These are phyloP conservation scores for Andrena bucephala DNA, from an alignment of 2,888 invertebrate genomes.

Conservation along the genomic window DNA sequence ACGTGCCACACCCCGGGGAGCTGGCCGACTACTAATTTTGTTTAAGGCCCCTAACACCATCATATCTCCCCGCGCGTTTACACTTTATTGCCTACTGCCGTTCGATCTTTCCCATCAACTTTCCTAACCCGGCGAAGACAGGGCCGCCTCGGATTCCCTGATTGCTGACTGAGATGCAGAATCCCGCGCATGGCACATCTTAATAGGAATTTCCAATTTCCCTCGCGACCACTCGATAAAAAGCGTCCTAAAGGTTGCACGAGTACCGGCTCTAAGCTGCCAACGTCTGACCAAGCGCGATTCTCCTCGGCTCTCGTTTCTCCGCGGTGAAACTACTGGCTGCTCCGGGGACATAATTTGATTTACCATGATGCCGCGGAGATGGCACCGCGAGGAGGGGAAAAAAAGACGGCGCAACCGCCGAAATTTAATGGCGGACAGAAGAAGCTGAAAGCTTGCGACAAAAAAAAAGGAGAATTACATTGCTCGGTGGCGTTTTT, in stretches of 20 bases:
- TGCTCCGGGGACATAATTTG: constrained; percentile 37
- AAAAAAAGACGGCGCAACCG: constrained; percentile 10
- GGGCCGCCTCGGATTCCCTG: neutral
- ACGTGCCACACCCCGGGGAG: constrained; percentile 41
- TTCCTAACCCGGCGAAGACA: neutral
- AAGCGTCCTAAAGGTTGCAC: too few relatives aligned
- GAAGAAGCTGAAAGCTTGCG: constrained; percentile 24
- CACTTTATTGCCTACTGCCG: constrained; percentile 42
- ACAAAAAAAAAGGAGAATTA: neutral
- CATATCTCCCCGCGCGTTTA: constrained; percentile 53
- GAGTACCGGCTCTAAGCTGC: neutral
- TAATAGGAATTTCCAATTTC: constrained; percentile 1
- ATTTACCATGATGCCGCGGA: constrained; percentile 36
- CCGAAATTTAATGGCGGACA: constrained; percentile 49
- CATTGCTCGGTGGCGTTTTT: constrained; percentile 9
- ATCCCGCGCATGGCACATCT: too few relatives aligned
- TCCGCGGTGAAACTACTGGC: constrained; percentile 26
- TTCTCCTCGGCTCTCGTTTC: constrained; percentile 7
- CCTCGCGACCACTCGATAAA: neutral
- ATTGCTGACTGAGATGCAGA: neutral
- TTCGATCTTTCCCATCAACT: constrained; percentile 37
- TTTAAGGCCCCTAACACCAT: constrained; percentile 48
- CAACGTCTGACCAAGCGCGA: constrained; percentile 7
- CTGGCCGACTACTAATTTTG: constrained; percentile 59
- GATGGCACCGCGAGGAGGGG: constrained; percentile 11